Evolutionary conservation across 2,797 vertebrate genomes (phyloP).

Genomic region (Loriculus beryllinus): DNA sequence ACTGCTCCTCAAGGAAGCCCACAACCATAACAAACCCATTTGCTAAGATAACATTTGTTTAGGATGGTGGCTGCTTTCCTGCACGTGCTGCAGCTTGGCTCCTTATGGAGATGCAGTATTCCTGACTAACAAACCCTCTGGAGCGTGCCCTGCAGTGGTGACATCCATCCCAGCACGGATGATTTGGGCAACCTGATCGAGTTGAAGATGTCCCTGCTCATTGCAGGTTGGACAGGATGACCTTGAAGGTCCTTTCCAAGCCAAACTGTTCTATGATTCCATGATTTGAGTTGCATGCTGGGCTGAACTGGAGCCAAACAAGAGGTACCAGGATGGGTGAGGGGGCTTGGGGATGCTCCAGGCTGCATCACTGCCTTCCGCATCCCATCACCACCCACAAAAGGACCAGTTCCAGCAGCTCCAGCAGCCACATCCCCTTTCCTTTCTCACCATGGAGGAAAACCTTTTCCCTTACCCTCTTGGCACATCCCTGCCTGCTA

Average conservation of each 20-base stretch:
- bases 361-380: neutral
- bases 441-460: neutral
- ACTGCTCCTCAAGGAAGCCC: neutral
- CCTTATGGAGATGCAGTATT: accelerated
- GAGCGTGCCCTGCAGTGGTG: accelerated
- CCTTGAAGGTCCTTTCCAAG: neutral
- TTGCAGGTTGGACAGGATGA: neutral
- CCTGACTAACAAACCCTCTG: accelerated
- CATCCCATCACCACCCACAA: neutral
- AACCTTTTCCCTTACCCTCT: neutral
- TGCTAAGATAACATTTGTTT: neutral
- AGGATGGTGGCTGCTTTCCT: neutral
- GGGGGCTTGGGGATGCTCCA: neutral
- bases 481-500: neutral
- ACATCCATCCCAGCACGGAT: accelerated
- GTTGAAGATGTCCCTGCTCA: neutral
- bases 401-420: neutral
- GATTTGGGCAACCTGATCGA: neutral
- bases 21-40: slow-evolving; percentile 7
- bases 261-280: neutral
- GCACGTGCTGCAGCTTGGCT: neutral
- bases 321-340: accelerated
- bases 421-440: neutral
- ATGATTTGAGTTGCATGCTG: accelerated
- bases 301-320: accelerated